phyloP scores from a whole-genome alignment of 2,888 invertebrate species.

The Meiosimyza decipiens region DNA sequence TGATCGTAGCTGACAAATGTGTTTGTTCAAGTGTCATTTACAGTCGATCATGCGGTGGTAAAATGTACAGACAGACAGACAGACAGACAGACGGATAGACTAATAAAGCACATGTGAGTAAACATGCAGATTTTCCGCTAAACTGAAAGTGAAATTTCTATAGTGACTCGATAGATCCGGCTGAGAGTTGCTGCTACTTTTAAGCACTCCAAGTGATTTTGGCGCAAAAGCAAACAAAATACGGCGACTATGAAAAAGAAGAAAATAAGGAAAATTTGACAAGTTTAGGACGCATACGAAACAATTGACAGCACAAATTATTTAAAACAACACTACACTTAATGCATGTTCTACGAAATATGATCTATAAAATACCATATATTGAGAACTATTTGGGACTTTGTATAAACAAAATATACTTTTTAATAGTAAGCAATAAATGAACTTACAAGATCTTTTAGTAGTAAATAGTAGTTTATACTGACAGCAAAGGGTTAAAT shows the following conservation, averaged over 20 bases:
- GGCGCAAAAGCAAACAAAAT: conserved; percentile 10
- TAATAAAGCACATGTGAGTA: conserved; percentile 37
- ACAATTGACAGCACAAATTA: conserved; percentile 46
- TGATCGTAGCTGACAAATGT: conserved; percentile 31
- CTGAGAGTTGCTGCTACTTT: conserved; percentile 11
- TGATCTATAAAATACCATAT: not conserved
- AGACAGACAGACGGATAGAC: conserved; percentile 22
- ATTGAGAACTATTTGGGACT: not conserved
- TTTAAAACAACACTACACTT: conserved; percentile 28
- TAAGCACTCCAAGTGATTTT: conserved; percentile 22
- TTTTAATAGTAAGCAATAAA: too few relatives aligned
- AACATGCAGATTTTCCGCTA: conserved; percentile 32
- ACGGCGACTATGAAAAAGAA: not conserved
- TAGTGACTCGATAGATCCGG: not conserved
- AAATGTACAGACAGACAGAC: not conserved
- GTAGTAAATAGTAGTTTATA: not conserved
- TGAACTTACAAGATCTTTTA: too few relatives aligned
- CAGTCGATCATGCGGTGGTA: conserved; percentile 20
- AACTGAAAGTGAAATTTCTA: conserved; percentile 8
- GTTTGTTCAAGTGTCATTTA: conserved; percentile 42
- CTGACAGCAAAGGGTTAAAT: conserved; percentile 3
- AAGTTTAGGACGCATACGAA: conserved; percentile 43
- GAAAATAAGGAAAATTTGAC: conserved; percentile 25
- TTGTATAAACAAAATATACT: too few relatives aligned
- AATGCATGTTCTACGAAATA: not conserved